Evolutionary conservation across 2,797 vertebrate genomes (phyloP).

Genomic region (Hypotaenidia okinawae): DNA sequence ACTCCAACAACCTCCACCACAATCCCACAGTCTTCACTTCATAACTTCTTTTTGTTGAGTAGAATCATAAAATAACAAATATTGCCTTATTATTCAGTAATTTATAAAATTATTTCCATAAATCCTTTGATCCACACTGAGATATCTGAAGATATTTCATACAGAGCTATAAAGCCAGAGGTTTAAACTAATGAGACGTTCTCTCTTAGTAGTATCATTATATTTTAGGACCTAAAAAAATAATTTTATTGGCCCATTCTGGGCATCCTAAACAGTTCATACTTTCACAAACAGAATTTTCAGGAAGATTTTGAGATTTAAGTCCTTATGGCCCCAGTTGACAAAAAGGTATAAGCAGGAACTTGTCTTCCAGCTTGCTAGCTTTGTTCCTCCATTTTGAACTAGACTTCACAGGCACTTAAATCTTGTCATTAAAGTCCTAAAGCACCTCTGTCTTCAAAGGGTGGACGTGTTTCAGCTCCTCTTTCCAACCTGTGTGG

Average conservation of each 20-base stretch:
- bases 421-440: not conserved
- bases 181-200: not conserved
- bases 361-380: not conserved
- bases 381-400: not conserved
- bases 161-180: not conserved
- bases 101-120: constrained; percentile 34
- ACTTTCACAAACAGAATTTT: not conserved
- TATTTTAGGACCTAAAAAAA: not conserved
- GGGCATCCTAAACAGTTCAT: not conserved
- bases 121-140: constrained; percentile 19
- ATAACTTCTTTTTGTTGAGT: constrained; percentile 2
- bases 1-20: rapidly evolving
- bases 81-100: constrained; percentile 20
- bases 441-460: not conserved
- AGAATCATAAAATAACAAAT: not conserved
- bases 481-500: not conserved
- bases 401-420: not conserved
- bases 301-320: not conserved
- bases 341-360: not conserved
- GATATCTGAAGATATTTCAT: not conserved
- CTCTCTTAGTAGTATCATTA: not conserved
- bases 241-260: not conserved
- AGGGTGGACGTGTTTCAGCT: not conserved
- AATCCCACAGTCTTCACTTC: not conserved
- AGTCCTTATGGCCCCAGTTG: not conserved